Percentiles rank a stretch among this genome's conserved stretches.
Evolutionary conservation across 2,888 invertebrate species (phyloP).

Genomic region (Callimorpha dominula): DNA sequence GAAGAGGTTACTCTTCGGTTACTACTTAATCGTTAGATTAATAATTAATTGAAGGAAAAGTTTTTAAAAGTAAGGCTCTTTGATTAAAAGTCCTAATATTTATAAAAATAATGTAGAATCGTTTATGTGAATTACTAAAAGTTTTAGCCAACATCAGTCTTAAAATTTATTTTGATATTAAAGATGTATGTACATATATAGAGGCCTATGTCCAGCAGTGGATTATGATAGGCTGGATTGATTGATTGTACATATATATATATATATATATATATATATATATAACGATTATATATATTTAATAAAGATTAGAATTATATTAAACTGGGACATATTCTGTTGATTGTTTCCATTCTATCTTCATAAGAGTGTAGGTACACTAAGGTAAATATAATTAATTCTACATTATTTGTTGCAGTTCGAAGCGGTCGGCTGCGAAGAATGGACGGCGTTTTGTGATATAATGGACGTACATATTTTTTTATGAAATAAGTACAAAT

Average conservation of each 20-base stretch:
- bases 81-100: no score
- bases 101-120: neutral
- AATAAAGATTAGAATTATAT: no score
- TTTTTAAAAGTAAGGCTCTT: neutral
- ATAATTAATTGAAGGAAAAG: neutral
- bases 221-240: no score
- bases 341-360: neutral
- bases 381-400: constrained; percentile 17
- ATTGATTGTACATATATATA: no score
- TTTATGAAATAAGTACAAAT: constrained; percentile 85
- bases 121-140: neutral
- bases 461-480: constrained; percentile 84
- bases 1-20: no score
- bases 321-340: no score
- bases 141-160: neutral
- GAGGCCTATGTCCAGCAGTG: no score
- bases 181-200: no score
- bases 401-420: constrained; percentile 72
- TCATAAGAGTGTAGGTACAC: neutral
- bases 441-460: constrained; percentile 78
- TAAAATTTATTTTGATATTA: no score
- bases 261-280: no score
- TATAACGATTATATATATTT: no score
- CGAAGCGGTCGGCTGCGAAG: constrained; percentile 79
- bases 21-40: no score